Evolutionary conservation across 2,113 vertebrate genomes (phyloP), one percentile per base, ranked within the genome.

Genomic region (Leptobrachium ailaonicum): DNA sequence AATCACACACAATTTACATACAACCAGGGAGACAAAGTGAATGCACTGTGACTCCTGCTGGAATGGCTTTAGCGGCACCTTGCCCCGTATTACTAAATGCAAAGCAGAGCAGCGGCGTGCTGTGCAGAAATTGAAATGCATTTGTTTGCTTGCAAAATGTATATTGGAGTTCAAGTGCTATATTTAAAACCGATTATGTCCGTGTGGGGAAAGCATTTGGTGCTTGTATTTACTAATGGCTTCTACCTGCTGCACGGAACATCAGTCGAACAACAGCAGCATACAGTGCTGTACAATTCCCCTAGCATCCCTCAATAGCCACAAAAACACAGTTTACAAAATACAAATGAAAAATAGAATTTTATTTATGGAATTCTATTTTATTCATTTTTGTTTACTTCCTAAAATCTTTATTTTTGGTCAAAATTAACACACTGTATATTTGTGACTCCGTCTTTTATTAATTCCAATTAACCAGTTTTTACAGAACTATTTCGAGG

Each of bases 101-200:
- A 13, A 66, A 80, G 32, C 40, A 40, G 70, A 73, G 44, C 13
- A n/a, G 71, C 50, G 9, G 72, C 77, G 73, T 67, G 77, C 77
- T 80, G 77, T 42, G 45, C 60, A 11, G 70, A 80, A 80, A 80
- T 73, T 73, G 77, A 73, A 80, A 80, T 80, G n/a, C 71, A 67
- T 80, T 80, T 80, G 77, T 79, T 64, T 79, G 45, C 45, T 64
- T 50, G 41, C 71, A 80, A 67, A 80, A 80, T 66, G 62, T 73
- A 64, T 62, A 73, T 45, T 56, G n/a, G 70, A 79, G 77, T 73
- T 73, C 77, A 80, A 80, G 40, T 80, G 77, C 70, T 80, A 73
- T 73, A 80, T 80, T 80, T 73, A 80, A 80, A 80, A 58, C 70
- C 77, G 58, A 80, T 80, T 80, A 80, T 73, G 77, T 73, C 62